These are phyloP conservation scores for Alviniconcha marisindica DNA, from an alignment of 1,140 invertebrate species.

Conservation along the genomic window DNA sequence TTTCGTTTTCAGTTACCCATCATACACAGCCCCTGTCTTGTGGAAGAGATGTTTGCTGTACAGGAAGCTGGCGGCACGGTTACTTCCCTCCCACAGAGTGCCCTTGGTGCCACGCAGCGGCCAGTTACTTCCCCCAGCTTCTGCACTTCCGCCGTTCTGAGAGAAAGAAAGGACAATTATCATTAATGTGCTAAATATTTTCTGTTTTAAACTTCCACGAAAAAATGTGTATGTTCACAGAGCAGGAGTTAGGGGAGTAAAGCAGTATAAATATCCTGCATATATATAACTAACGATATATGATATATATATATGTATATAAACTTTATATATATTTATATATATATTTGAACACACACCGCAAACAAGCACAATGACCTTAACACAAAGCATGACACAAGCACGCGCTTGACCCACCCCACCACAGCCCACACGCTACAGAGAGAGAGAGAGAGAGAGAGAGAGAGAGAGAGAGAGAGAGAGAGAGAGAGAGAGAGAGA, in stretches of 20 bases:
- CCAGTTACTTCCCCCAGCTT: constrained; percentile 73
- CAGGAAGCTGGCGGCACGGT: constrained; percentile 41
- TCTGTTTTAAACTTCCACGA: too few relatives aligned
- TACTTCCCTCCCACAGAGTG: constrained; percentile 77
- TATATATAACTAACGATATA: too few relatives aligned
- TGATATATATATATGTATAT: too few relatives aligned
- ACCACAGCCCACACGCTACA: neutral
- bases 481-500: neutral
- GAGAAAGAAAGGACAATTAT: neutral
- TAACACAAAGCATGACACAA: too few relatives aligned
- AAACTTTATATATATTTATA: too few relatives aligned
- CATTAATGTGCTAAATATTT: too few relatives aligned
- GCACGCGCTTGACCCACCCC: too few relatives aligned
- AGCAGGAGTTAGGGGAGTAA: neutral
- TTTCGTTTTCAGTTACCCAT: constrained; percentile 11
- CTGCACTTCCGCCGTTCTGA: constrained; percentile 69
- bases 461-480: neutral
- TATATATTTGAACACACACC: too few relatives aligned
- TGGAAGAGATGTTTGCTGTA: constrained; percentile 42
- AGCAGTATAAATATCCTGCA: neutral
- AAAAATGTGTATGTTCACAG: neutral
- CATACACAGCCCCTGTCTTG: constrained; percentile 25
- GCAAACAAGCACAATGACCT: too few relatives aligned
- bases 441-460: neutral
- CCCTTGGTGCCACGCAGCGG: constrained; percentile 75